These are phyloP conservation scores for Nowickia ferox DNA, from an alignment of 2,888 invertebrate genomes.

Conservation along the genomic window DNA sequence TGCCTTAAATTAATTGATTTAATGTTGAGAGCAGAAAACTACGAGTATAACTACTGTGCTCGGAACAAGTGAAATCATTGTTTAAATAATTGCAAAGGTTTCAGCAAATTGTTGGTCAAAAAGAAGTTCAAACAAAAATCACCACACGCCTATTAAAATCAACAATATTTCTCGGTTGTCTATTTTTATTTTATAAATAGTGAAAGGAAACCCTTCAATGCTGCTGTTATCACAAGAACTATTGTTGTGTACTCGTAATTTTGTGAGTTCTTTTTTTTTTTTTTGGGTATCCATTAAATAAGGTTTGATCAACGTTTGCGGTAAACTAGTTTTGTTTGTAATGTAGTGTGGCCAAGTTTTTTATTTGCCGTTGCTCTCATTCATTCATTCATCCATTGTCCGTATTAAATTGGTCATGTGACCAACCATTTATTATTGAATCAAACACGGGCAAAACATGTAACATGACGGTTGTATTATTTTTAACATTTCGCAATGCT, in stretches of 20 bases:
- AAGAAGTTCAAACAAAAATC: conserved; percentile 56
- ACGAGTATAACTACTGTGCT: background rate
- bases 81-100: conserved; percentile 56
- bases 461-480: conserved; percentile 37
- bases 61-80: conserved; percentile 10
- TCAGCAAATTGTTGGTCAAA: background rate
- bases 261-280: conserved; percentile 4
- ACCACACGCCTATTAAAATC: conserved; percentile 50
- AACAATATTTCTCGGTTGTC: conserved; percentile 46
- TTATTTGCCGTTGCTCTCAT: conserved; percentile 55
- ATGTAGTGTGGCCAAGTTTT: conserved; percentile 32
- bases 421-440: conserved; percentile 65
- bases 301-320: conserved; percentile 55
- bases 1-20: conserved; percentile 66
- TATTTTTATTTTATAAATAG: conserved; percentile 44
- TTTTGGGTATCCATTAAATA: conserved; percentile 14
- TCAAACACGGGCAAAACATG: conserved; percentile 38
- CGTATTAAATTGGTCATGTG: conserved; percentile 77
- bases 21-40: background rate
- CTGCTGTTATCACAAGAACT: conserved; percentile 38
- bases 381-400: conserved; percentile 77
- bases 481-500: conserved; percentile 21
- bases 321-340: conserved; percentile 71
- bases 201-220: conserved; percentile 53
- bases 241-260: conserved; percentile 41